A percentile compares a stretch with the other conserved stretches of the same genome.
phyloP scores from a whole-genome alignment of 2,888 invertebrate species.

The Cerastis leucographa region DNA sequence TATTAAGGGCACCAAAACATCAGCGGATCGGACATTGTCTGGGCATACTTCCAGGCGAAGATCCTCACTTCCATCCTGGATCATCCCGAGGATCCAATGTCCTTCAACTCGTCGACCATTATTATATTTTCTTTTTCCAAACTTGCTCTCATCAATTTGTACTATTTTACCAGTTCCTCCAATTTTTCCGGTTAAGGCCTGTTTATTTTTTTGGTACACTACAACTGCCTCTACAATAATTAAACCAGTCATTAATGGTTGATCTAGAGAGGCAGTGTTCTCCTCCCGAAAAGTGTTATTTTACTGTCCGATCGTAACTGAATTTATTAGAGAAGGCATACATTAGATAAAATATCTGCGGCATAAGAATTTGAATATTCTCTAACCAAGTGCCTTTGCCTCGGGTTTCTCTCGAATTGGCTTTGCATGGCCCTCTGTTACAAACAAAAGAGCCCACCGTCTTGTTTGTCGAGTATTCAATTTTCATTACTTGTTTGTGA shows the following conservation, averaged over 20 bases:
- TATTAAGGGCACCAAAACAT: conserved; percentile 10
- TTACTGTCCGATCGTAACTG: background rate
- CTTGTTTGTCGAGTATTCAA: background rate
- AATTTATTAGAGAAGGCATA: too few relatives aligned
- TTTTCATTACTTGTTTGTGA: background rate
- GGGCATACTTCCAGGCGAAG: conserved; percentile 5
- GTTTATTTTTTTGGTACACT: background rate
- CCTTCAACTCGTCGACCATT: background rate
- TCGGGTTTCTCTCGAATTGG: background rate
- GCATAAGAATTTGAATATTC: too few relatives aligned
- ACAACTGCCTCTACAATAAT: conserved; percentile 8
- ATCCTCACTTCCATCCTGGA: background rate
- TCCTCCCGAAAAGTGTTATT: background rate
- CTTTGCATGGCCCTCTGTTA: background rate
- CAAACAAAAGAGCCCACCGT: conserved; percentile 6
- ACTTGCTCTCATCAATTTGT: background rate
- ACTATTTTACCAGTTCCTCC: background rate
- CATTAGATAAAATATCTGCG: too few relatives aligned
- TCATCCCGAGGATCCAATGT: conserved; percentile 1
- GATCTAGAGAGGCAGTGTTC: background rate
- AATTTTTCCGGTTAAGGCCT: background rate
- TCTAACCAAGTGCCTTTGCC: background rate
- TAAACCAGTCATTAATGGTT: background rate
- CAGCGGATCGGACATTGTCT: background rate
- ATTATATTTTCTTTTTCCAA: background rate